These are phyloP conservation scores for Caenorhabditis wallacei DNA, from an alignment of 2,888 invertebrate species.

Conservation along the genomic window DNA sequence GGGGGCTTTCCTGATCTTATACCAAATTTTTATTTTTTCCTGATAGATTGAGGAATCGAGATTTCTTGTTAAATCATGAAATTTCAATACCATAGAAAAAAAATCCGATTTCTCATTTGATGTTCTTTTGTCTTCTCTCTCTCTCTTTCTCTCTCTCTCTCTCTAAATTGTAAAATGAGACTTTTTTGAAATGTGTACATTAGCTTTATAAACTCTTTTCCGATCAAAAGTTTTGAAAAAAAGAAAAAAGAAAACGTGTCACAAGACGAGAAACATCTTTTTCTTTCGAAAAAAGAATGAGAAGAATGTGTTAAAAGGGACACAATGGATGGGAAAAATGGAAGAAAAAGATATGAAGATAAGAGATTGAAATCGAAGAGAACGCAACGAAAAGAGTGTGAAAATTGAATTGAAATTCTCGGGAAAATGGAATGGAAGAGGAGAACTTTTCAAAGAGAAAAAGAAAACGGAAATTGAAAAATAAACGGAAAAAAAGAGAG, in stretches of 20 bases:
- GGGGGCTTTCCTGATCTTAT: no score
- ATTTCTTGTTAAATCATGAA: no score
- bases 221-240: constrained; percentile 9
- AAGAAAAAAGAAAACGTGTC: constrained; percentile 13
- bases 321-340: constrained; percentile 5
- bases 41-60: no score
- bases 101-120: background rate
- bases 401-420: constrained; percentile 3
- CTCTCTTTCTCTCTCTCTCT: background rate
- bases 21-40: no score
- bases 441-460: constrained; percentile 7
- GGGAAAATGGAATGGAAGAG: background rate
- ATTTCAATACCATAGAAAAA: no score
- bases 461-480: constrained; percentile 14
- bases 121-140: background rate
- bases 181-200: constrained; percentile 19
- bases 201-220: background rate
- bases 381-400: constrained; percentile 10
- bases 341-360: constrained; percentile 16
- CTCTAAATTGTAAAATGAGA: background rate
- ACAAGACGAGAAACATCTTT: constrained; percentile 31
- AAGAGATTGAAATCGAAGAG: constrained; percentile 14
- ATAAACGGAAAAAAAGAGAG: background rate
- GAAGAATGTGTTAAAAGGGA: constrained; percentile 29
- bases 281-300: constrained; percentile 16